Conservation (phyloP, 2,797 vertebrate genomes). For the Tragelaphus eurycerus region DNA sequence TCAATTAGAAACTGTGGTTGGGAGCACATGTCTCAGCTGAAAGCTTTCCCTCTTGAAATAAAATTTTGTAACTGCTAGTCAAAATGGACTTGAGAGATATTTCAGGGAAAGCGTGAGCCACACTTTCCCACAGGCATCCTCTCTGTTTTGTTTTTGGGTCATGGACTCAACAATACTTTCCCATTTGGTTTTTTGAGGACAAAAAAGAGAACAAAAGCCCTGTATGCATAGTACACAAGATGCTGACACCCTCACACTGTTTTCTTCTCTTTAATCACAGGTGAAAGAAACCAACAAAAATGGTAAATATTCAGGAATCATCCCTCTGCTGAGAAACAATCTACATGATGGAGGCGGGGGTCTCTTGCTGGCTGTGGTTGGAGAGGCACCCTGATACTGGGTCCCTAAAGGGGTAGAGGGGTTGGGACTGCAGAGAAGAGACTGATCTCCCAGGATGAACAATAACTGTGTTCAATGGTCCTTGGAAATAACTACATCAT, state of each 20-base stretch:
- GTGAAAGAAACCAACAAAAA: accelerated
- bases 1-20: neutral
- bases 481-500: neutral
- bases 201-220: neutral
- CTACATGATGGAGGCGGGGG: neutral
- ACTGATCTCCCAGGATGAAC: neutral
- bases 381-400: neutral
- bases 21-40: neutral
- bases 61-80: neutral
- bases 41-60: neutral
- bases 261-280: neutral
- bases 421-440: neutral
- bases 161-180: neutral
- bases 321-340: neutral
- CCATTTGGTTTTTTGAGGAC: neutral
- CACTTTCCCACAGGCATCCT: neutral
- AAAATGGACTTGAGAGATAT: neutral
- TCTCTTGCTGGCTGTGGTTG: neutral
- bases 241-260: neutral
- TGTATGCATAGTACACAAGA: neutral
- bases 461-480: neutral
- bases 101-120: neutral
- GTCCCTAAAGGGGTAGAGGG: neutral
- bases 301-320: neutral
- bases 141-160: neutral